Percentiles rank a stretch among this genome's conserved stretches.
Evolutionary conservation across 1,140 invertebrate species (phyloP).

Genomic region (Brachionus sp.): DNA sequence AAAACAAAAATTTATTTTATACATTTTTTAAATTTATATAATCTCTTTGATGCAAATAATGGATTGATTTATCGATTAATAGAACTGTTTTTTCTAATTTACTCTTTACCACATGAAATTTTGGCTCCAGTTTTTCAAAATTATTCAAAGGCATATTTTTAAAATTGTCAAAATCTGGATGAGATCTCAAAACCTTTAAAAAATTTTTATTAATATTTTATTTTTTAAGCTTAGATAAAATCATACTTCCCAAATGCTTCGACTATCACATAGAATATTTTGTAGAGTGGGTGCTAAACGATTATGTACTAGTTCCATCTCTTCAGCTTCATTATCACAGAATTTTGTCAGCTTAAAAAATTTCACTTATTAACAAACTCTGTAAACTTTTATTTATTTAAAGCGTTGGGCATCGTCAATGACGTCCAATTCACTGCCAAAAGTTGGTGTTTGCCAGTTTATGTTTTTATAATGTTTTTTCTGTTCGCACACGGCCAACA

Average conservation of each 20-base stretch:
- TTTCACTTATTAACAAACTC: no score
- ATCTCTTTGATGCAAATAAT: background rate
- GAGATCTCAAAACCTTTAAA: constrained; percentile 11
- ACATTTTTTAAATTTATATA: background rate
- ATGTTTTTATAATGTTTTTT: no score
- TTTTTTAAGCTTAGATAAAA: background rate
- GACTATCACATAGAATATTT: background rate
- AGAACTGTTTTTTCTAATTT: background rate
- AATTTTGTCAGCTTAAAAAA: background rate
- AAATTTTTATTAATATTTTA: background rate
- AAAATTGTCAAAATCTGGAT: background rate
- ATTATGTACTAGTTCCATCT: background rate
- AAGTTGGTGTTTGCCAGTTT: no score
- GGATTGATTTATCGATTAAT: constrained; percentile 18
- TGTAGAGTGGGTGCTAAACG: constrained; percentile 10
- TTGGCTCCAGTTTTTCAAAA: background rate
- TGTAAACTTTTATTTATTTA: no score
- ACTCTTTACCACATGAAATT: constrained; percentile 35
- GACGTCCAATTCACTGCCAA: no score
- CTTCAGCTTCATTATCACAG: background rate
- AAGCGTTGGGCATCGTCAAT: no score
- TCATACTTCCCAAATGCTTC: constrained; percentile 37
- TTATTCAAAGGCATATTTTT: background rate
- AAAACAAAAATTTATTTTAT: background rate
- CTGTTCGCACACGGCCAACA: no score